Conservation (phyloP, 2,113 vertebrate species). For the Dermatemys mawii region DNA sequence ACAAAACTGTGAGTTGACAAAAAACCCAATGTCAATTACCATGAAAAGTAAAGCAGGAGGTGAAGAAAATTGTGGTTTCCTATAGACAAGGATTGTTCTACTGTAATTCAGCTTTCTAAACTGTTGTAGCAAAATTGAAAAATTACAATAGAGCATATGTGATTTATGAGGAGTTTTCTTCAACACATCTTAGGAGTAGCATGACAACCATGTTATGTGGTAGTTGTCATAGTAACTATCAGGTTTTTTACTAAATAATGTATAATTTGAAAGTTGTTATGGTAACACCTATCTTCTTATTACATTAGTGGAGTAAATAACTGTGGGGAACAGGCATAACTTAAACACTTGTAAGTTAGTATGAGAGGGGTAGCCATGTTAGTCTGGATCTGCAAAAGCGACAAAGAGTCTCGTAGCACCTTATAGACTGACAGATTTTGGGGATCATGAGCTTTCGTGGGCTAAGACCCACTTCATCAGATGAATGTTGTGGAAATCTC, state of each 20-base stretch:
- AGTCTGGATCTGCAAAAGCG: no score
- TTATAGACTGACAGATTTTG: no score
- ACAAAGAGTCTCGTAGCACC: no score
- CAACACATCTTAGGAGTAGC: neutral
- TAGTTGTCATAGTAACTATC: neutral
- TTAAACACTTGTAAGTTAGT: neutral
- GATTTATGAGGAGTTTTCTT: neutral
- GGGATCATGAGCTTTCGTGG: no score
- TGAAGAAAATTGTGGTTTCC: conserved; percentile 37
- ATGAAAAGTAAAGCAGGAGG: neutral
- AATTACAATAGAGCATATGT: neutral
- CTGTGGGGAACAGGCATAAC: neutral
- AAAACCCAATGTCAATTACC: neutral
- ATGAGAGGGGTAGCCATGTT: no score
- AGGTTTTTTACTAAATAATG: neutral
- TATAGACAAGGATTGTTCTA: neutral
- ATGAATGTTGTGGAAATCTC: no score
- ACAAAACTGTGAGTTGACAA: neutral
- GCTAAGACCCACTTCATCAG: no score
- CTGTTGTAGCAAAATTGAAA: conserved; percentile 9
- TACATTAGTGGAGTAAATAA: neutral
- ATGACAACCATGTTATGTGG: neutral
- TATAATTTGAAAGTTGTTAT: neutral
- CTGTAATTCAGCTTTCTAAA: conserved; percentile 33
- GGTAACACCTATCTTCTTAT: neutral